phyloP scores from a whole-genome alignment of 1,140 invertebrate species.

The Bombus waltoni region DNA sequence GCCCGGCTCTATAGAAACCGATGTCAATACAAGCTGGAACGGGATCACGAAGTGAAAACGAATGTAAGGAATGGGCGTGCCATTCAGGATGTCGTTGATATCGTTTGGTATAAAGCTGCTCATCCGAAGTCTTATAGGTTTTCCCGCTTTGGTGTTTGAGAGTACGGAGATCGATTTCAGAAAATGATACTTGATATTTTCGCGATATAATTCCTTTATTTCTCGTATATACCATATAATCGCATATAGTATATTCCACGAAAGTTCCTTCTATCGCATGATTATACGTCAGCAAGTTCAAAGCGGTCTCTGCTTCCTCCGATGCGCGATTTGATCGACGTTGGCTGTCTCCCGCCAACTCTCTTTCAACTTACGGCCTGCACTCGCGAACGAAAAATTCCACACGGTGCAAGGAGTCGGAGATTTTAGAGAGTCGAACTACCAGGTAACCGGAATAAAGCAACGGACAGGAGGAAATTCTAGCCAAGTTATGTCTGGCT shows the following conservation, averaged over 20 bases:
- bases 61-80: constrained; percentile 58
- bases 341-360: neutral
- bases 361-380: too few relatives aligned
- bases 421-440: neutral
- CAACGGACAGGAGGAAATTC: constrained; percentile 20
- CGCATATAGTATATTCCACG: too few relatives aligned
- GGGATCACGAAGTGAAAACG: constrained; percentile 65
- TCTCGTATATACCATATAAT: neutral
- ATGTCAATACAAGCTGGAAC: constrained; percentile 61
- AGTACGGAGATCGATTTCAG: neutral
- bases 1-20: constrained; percentile 49
- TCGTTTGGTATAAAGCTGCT: constrained; percentile 57
- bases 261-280: too few relatives aligned
- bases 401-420: neutral
- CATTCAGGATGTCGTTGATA: constrained; percentile 59
- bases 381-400: neutral
- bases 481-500: constrained; percentile 51
- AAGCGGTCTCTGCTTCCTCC: neutral
- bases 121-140: constrained; percentile 29
- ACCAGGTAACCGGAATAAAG: constrained; percentile 29
- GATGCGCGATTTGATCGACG: neutral
- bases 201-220: neutral
- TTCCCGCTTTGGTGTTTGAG: constrained; percentile 16
- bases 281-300: neutral
- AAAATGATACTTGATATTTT: neutral